phyloP scores from a whole-genome alignment of 2,888 invertebrate genomes.

The Germaria angustata region DNA sequence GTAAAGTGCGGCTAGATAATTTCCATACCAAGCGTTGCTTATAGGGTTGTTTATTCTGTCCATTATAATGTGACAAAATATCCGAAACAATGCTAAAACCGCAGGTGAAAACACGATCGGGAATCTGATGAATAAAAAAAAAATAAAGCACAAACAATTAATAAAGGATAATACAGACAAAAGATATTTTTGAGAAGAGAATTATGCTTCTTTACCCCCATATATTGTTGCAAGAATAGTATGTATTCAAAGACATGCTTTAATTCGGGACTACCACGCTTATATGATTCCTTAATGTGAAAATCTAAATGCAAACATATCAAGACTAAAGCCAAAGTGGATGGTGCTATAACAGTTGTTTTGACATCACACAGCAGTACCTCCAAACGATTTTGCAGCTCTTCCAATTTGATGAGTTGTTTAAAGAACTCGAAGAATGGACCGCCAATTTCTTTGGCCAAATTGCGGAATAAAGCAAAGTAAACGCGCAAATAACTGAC shows the following conservation, averaged over 20 bases:
- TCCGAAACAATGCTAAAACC: conserved; percentile 84
- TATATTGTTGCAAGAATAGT: conserved; percentile 86
- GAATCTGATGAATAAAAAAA: conserved; percentile 82
- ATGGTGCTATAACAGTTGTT: conserved; percentile 87
- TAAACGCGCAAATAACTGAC: conserved; percentile 86
- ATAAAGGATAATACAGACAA: too few relatives aligned
- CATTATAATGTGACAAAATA: conserved; percentile 87
- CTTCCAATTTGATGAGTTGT: conserved; percentile 82
- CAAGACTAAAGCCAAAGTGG: conserved; percentile 88
- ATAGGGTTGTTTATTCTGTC: conserved; percentile 84
- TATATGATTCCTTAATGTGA: conserved; percentile 80
- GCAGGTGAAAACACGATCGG: conserved; percentile 83
- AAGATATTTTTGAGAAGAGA: too few relatives aligned
- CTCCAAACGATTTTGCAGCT: conserved; percentile 86
- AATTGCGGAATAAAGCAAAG: conserved; percentile 83
- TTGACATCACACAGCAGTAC: conserved; percentile 88
- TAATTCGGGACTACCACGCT: conserved; percentile 81
- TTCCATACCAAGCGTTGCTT: conserved; percentile 89
- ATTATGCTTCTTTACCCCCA: conserved; percentile 83
- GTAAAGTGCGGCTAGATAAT: conserved; percentile 85
- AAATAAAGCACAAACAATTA: neutral
- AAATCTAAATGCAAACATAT: conserved; percentile 86
- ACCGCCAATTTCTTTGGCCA: conserved; percentile 81
- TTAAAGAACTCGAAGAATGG: conserved; percentile 81
- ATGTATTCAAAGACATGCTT: conserved; percentile 86